Percentiles rank a stretch among this genome's conserved stretches.
Conservation (phyloP, 2,888 invertebrate species). For the Craniophora ligustri region DNA sequence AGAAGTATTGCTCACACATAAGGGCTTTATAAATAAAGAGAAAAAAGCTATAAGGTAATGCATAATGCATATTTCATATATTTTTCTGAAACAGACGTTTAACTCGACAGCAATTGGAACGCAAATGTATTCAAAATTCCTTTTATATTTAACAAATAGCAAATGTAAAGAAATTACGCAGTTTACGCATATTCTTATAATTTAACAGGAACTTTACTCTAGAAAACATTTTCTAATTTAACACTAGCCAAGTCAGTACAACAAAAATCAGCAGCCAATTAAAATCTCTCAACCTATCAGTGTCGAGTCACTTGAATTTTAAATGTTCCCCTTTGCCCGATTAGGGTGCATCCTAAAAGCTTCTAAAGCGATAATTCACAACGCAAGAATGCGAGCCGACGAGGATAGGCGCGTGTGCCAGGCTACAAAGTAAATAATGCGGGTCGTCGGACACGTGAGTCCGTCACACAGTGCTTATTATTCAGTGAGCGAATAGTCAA, state of each 20-base stretch:
- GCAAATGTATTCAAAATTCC: constrained; percentile 25
- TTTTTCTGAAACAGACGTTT: constrained; percentile 8
- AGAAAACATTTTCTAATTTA: constrained; percentile 44
- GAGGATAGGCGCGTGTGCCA: constrained; percentile 78
- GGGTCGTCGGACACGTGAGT: constrained; percentile 46
- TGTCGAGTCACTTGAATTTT: constrained; percentile 79
- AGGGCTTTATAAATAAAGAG: constrained; percentile 25
- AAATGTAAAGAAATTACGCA: constrained; percentile 21
- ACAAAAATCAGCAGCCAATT: constrained; percentile 82
- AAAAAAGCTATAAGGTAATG: constrained; percentile 19
- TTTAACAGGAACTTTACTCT: constrained; percentile 39
- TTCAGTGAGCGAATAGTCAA: constrained; percentile 50
- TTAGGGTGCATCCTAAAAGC: constrained; percentile 87
- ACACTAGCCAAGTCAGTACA: constrained; percentile 52
- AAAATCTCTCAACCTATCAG: constrained; percentile 81
- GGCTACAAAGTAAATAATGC: constrained; percentile 61
- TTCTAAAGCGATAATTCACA: constrained; percentile 83
- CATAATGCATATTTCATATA: constrained; percentile 27
- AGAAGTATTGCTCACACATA: constrained; percentile 25
- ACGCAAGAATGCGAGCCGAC: constrained; percentile 84
- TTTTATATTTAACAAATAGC: constrained; percentile 25
- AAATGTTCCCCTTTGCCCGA: constrained; percentile 80
- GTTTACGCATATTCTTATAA: constrained; percentile 41
- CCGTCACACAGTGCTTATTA: constrained; percentile 58
- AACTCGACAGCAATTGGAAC: constrained; percentile 14